A percentile compares a stretch with the other conserved stretches of the same genome.
Conservation (phyloP, 1,140 invertebrate genomes). For the Eupeodes corollae region DNA sequence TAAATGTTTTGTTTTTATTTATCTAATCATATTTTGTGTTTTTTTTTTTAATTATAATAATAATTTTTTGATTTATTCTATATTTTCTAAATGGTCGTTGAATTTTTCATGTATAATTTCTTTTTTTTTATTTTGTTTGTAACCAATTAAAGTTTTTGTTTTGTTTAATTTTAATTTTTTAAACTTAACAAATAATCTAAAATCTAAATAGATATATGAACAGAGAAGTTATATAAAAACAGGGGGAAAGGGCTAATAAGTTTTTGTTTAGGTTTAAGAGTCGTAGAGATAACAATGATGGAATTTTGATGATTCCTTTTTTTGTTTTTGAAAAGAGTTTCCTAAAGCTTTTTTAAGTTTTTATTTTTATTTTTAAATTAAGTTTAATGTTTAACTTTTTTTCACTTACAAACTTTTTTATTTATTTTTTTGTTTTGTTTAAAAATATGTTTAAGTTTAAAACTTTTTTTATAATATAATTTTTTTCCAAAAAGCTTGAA, state of each 20-base stretch:
- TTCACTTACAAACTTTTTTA: neutral
- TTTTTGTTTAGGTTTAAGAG: too few relatives aligned
- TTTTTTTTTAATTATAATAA: neutral
- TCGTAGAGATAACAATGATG: too few relatives aligned
- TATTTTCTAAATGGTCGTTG: too few relatives aligned
- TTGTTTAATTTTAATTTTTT: neutral
- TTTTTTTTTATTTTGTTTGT: too few relatives aligned
- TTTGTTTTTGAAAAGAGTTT: neutral
- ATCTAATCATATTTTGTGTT: neutral
- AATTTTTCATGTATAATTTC: too few relatives aligned
- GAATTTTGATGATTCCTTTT: too few relatives aligned
- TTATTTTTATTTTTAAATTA: neutral
- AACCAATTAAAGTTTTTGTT: neutral
- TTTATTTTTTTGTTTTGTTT: neutral
- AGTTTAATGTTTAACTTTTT: neutral
- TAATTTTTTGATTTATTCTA: too few relatives aligned
- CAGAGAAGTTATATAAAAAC: neutral
- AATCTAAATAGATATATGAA: neutral
- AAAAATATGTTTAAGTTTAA: neutral
- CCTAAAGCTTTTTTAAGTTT: neutral
- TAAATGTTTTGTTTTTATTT: neutral
- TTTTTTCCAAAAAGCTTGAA: neutral
- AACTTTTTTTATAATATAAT: neutral
- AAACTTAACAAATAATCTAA: neutral
- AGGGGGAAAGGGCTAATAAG: too few relatives aligned